phyloP scores from a whole-genome alignment of 2,113 vertebrate genomes.

The Antechinus stuartii region DNA sequence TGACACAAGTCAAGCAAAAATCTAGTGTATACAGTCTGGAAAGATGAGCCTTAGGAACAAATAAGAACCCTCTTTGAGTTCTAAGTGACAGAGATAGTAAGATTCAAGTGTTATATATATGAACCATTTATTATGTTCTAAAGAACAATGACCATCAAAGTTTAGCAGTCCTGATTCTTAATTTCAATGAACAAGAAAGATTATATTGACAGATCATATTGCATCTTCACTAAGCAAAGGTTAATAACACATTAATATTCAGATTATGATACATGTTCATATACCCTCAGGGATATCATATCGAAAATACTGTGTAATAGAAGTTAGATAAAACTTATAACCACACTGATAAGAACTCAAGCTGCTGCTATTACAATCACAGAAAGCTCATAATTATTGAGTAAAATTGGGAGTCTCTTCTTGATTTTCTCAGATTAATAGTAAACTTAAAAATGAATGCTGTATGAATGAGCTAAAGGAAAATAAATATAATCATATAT shows the following conservation, averaged over 20 bases:
- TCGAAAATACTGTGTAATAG: background rate
- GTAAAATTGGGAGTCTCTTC: slow-evolving; percentile 29
- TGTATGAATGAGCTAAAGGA: background rate
- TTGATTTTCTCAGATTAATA: slow-evolving; percentile 51
- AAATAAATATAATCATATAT: no score
- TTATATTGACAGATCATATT: background rate
- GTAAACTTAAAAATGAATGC: slow-evolving; percentile 47
- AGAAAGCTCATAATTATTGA: slow-evolving; percentile 24
- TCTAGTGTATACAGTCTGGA: background rate
- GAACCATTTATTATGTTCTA: background rate
- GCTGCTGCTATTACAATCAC: background rate
- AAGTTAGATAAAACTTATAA: background rate
- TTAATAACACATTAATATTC: background rate
- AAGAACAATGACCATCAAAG: background rate
- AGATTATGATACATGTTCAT: background rate
- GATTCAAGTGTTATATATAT: background rate
- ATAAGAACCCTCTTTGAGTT: background rate
- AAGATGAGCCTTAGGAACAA: background rate
- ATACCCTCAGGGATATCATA: background rate
- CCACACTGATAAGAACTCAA: background rate
- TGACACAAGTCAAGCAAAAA: background rate
- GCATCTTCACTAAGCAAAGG: background rate
- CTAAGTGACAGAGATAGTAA: background rate
- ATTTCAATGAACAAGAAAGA: background rate
- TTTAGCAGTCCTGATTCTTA: background rate